A percentile compares a stretch with the other conserved stretches of the same genome.
phyloP scores from a whole-genome alignment of 2,888 invertebrate genomes.

The Bombylius major region DNA sequence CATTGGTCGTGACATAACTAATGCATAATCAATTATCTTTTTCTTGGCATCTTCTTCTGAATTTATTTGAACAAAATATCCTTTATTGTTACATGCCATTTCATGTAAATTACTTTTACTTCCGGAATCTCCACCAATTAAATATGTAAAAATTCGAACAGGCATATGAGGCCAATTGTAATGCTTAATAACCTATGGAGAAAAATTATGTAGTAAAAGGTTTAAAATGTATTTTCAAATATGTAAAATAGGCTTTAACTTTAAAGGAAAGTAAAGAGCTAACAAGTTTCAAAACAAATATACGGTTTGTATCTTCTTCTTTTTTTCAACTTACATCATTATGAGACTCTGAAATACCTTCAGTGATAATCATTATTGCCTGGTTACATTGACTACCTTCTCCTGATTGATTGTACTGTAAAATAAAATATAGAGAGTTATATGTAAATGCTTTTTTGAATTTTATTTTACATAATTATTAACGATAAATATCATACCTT shows the following conservation, averaged over 20 bases:
- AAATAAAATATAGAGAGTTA: constrained; percentile 9
- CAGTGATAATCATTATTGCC: constrained; percentile 94
- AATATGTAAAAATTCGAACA: constrained; percentile 90
- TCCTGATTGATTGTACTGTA: constrained; percentile 67
- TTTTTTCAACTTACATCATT: constrained; percentile 37
- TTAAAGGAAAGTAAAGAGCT: not conserved
- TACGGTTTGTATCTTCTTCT: too few species aligned
- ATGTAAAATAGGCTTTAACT: not conserved
- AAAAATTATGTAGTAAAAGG: not conserved
- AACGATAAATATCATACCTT: constrained; percentile 43
- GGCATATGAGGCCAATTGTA: constrained; percentile 92
- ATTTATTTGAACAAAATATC: constrained; percentile 69
- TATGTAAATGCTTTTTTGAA: not conserved
- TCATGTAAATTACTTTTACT: constrained; percentile 75
- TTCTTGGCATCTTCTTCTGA: constrained; percentile 77
- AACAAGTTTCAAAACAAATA: not conserved
- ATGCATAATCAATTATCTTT: constrained; percentile 87
- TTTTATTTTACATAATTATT: not conserved
- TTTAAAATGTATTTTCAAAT: not conserved
- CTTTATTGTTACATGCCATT: constrained; percentile 97
- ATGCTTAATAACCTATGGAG: constrained; percentile 46
- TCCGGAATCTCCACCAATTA: constrained; percentile 86
- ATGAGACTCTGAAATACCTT: constrained; percentile 67
- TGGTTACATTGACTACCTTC: constrained; percentile 93
- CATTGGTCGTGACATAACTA: constrained; percentile 91